A percentile compares a stretch with the other conserved stretches of the same genome.
These are phyloP conservation scores for Montipora sp. DNA, from an alignment of 64 coral and sea anemone species.

Conservation along the genomic window DNA sequence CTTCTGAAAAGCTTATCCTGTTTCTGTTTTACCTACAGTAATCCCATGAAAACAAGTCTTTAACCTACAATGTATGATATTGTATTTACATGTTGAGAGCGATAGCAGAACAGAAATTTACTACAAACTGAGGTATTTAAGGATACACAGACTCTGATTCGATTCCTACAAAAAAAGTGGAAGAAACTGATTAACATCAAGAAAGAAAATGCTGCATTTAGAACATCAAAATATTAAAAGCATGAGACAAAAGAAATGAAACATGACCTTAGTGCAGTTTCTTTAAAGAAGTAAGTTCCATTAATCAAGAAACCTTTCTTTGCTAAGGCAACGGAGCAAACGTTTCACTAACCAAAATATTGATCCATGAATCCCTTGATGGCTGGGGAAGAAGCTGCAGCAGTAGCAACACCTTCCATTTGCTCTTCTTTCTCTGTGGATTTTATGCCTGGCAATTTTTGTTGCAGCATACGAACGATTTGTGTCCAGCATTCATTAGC, in stretches of 20 bases:
- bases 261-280: too few species aligned
- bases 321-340: neutral
- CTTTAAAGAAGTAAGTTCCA: neutral
- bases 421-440: conserved; percentile 3
- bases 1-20: too few species aligned
- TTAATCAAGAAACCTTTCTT: too few species aligned
- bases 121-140: conserved; percentile 5
- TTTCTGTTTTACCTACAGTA: too few species aligned
- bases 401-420: neutral
- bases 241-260: too few species aligned
- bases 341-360: conserved; percentile 81
- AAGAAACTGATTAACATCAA: neutral
- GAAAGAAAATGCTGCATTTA: too few species aligned
- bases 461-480: conserved; percentile 91
- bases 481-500: conserved; percentile 99
- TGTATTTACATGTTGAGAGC: too few species aligned
- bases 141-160: conserved; percentile 93
- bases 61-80: too few species aligned
- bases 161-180: conserved; percentile 59
- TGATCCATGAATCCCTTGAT: conserved; percentile 84
- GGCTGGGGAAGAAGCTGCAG: neutral
- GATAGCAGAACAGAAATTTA: neutral
- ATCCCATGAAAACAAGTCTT: too few species aligned
- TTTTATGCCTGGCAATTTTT: conserved; percentile 78
- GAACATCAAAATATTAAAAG: too few species aligned